A percentile compares a stretch with the other conserved stretches of the same genome.
Evolutionary conservation across 2,113 vertebrate species (phyloP).

Genomic region (Sinocyclocheilus rhinocerous): DNA sequence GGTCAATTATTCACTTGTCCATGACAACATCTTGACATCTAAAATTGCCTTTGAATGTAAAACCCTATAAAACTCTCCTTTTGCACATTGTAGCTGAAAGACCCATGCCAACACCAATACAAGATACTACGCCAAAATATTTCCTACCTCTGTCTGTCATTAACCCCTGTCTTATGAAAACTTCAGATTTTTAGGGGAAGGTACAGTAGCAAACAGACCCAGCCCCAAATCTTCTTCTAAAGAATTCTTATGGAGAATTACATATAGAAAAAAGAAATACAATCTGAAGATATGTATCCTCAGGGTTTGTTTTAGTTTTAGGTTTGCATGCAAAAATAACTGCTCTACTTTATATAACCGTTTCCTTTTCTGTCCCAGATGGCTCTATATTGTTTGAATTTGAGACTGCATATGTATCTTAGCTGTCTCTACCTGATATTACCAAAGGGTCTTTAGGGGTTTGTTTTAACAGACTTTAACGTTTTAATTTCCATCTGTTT

Average conservation of each 20-base stretch:
- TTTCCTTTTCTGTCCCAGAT: conserved; percentile 27
- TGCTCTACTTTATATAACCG: conserved; percentile 23
- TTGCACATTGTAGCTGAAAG: not conserved
- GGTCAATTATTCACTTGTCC: not conserved
- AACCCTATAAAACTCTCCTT: not conserved
- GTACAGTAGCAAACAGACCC: not conserved
- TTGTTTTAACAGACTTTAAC: conserved; percentile 65
- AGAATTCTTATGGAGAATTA: not conserved
- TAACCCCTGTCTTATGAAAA: not conserved
- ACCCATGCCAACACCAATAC: not conserved
- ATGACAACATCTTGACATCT: not conserved
- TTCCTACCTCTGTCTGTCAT: not conserved
- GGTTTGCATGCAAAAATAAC: conserved; percentile 19
- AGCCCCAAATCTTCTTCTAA: not conserved
- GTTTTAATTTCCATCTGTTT: conserved; percentile 63
- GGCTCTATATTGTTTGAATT: conserved; percentile 7
- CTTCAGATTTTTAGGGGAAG: no score
- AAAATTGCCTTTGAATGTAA: not conserved
- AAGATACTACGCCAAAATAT: not conserved
- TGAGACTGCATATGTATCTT: not conserved
- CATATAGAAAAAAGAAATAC: not conserved
- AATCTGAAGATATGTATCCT: not conserved
- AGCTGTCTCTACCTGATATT: conserved; percentile 10
- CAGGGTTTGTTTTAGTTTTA: conserved; percentile 13
- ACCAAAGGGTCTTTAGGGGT: not conserved